Evolutionary conservation across 2,113 vertebrate genomes (phyloP).

Genomic region (Oxygymnocypris stewartii): DNA sequence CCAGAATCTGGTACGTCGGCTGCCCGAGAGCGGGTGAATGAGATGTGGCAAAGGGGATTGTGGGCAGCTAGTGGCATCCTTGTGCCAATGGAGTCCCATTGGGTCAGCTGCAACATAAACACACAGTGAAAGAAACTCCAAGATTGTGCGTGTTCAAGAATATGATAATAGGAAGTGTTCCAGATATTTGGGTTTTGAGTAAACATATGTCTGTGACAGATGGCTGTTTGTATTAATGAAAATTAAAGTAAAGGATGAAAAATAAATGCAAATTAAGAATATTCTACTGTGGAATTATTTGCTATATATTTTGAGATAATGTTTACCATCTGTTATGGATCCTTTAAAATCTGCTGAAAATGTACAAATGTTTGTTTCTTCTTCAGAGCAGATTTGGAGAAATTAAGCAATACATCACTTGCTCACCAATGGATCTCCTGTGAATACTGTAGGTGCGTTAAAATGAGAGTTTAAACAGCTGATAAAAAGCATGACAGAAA

Average conservation of each 20-base stretch:
- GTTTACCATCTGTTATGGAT: not conserved
- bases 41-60: constrained; percentile 5
- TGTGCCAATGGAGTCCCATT: constrained; percentile 22
- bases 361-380: not conserved
- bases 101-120: constrained; percentile 54
- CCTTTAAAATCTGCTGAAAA: not conserved
- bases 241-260: not conserved
- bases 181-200: constrained; percentile 30
- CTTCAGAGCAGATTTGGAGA: not conserved
- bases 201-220: constrained; percentile 36
- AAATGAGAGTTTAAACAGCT: too few species aligned
- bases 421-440: not conserved
- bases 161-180: not conserved
- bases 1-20: constrained; percentile 46
- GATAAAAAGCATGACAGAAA: too few species aligned
- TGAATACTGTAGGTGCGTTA: not conserved
- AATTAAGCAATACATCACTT: not conserved
- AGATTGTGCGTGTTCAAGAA: not conserved
- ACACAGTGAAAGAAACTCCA: constrained; percentile 5
- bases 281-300: not conserved
- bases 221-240: constrained; percentile 7
- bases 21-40: not conserved
- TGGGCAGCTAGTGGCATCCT: constrained; percentile 8
- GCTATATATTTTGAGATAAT: not conserved
- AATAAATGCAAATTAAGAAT: not conserved